Conservation (phyloP, 2,888 invertebrate genomes). For the Cinara cedri region DNA sequence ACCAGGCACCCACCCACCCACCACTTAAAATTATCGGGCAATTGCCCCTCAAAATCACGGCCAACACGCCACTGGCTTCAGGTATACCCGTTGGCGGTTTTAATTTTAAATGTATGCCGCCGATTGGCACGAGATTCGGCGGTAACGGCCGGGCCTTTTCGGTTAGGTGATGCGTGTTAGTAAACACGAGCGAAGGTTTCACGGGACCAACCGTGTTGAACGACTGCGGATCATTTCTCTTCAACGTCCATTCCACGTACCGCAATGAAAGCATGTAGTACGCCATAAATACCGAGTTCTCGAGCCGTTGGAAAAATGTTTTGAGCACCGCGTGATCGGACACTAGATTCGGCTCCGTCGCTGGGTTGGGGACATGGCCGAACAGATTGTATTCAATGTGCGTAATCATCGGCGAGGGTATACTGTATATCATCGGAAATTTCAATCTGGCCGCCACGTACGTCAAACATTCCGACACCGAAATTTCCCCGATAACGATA, state of each 20-base stretch:
- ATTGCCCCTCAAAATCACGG: no score
- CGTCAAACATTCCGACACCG: not conserved
- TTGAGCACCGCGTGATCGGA: not conserved
- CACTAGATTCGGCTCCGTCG: not conserved
- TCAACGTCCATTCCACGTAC: not conserved
- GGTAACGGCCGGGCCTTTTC: not conserved
- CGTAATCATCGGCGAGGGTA: not conserved
- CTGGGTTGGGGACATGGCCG: not conserved
- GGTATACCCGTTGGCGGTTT: not conserved
- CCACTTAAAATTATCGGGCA: no score
- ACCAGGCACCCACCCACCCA: no score
- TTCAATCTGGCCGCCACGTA: not conserved
- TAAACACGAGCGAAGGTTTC: not conserved
- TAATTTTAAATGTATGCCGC: constrained; percentile 18
- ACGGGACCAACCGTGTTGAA: not conserved
- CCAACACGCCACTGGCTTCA: not conserved
- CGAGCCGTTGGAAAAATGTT: not conserved
- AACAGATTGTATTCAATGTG: not conserved
- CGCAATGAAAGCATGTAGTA: not conserved
- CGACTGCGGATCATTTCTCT: not conserved
- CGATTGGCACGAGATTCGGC: not conserved
- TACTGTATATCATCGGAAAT: not conserved
- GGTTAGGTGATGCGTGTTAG: constrained; percentile 6
- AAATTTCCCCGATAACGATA: not conserved
- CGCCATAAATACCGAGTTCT: not conserved